Evolutionary conservation across 2,888 invertebrate genomes (phyloP).

Genomic region (Drosophila greeni): DNA sequence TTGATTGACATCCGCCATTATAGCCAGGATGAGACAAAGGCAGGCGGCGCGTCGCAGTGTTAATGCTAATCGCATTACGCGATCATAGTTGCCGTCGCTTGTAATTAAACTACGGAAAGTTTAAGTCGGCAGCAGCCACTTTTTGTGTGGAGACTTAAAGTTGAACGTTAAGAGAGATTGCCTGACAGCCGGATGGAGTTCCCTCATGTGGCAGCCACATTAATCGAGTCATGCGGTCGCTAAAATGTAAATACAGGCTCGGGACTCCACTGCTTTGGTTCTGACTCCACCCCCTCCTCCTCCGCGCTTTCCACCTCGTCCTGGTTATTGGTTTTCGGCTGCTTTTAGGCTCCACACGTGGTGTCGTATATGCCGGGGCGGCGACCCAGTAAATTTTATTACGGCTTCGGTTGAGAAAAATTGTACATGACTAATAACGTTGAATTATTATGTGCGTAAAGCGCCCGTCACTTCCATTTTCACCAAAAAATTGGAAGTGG

Average conservation of each 20-base stretch:
- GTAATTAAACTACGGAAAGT: constrained; percentile 59
- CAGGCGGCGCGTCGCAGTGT: constrained; percentile 25
- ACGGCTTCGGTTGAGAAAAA: constrained; percentile 59
- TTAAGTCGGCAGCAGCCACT: constrained; percentile 18
- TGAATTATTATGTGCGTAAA: constrained; percentile 42
- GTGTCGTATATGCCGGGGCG: constrained; percentile 20
- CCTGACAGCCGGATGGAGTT: background rate
- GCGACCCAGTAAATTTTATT: constrained; percentile 62
- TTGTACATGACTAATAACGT: constrained; percentile 69
- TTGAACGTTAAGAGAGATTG: constrained; percentile 14
- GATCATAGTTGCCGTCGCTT: constrained; percentile 57
- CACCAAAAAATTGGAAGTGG: constrained; percentile 22
- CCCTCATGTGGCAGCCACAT: constrained; percentile 36
- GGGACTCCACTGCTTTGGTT: constrained; percentile 18
- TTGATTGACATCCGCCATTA: constrained; percentile 34
- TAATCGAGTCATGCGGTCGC: constrained; percentile 43
- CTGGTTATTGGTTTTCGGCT: constrained; percentile 34
- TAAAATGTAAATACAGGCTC: constrained; percentile 36
- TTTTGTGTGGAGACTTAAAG: constrained; percentile 22
- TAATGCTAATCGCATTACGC: constrained; percentile 65
- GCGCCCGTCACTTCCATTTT: constrained; percentile 43
- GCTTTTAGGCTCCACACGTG: constrained; percentile 26
- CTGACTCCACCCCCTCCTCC: constrained; percentile 1
- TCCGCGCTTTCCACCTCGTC: background rate
- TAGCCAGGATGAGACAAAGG: background rate